These are phyloP conservation scores for Drosophila guanche DNA, from an alignment of 1,140 invertebrate genomes.

Conservation along the genomic window DNA sequence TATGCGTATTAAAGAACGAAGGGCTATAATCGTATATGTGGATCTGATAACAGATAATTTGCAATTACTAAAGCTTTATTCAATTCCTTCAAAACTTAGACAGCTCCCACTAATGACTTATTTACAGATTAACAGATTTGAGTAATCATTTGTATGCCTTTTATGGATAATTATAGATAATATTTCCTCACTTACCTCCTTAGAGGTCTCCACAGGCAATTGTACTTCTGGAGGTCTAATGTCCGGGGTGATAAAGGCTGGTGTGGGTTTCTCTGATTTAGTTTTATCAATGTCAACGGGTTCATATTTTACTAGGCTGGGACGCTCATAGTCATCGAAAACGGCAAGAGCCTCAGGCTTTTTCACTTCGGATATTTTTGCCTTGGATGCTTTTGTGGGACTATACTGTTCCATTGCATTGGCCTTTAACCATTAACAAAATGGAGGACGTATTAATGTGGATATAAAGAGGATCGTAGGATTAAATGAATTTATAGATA, in stretches of 20 bases:
- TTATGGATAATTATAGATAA: not conserved
- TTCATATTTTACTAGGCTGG: conserved; percentile 84
- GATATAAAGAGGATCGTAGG: not conserved
- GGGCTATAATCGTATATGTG: not conserved
- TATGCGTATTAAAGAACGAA: too few relatives aligned
- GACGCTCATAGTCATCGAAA: conserved; percentile 84
- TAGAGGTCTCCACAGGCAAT: conserved; percentile 29
- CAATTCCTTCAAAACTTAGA: too few relatives aligned
- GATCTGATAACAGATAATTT: too few relatives aligned
- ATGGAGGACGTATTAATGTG: not conserved
- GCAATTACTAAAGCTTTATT: too few relatives aligned
- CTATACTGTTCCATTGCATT: conserved; percentile 54
- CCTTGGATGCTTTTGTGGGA: conserved; percentile 50
- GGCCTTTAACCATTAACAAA: conserved; percentile 47
- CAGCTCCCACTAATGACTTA: too few relatives aligned
- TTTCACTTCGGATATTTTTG: conserved; percentile 60
- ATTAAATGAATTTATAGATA: not conserved
- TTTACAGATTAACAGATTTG: too few relatives aligned
- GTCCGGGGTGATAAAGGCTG: conserved; percentile 47
- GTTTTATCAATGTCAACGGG: conserved; percentile 68
- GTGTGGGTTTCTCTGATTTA: conserved; percentile 29
- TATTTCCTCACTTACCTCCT: conserved; percentile 65
- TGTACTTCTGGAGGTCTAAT: conserved; percentile 43
- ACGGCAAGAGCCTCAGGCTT: conserved; percentile 66
- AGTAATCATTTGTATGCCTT: not conserved